These are phyloP conservation scores for Dryomyza anilis DNA, from an alignment of 2,888 invertebrate species.

Conservation along the genomic window DNA sequence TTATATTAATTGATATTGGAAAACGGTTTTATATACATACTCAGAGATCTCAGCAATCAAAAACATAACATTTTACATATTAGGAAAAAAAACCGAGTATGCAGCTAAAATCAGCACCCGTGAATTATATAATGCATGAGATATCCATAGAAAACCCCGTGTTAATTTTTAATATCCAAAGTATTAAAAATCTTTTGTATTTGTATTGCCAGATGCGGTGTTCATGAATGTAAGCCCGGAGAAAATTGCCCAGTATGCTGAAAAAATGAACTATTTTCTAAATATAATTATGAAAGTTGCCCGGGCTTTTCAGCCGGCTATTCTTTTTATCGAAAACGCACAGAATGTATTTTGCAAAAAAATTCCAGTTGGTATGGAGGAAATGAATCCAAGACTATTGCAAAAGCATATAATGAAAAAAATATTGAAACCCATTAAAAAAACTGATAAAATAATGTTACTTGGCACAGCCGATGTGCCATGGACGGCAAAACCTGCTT, in stretches of 20 bases:
- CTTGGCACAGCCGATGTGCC: slow-evolving; percentile 65
- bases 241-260: slow-evolving; percentile 66
- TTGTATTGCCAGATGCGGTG: slow-evolving; percentile 61
- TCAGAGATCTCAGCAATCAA: too few relatives aligned
- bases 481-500: slow-evolving; percentile 60
- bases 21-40: too few relatives aligned
- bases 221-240: slow-evolving; percentile 71
- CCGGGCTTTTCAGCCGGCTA: slow-evolving; percentile 67
- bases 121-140: too few relatives aligned
- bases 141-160: too few relatives aligned
- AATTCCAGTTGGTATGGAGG: slow-evolving; percentile 54
- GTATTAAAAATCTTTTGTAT: too few relatives aligned
- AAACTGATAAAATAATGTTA: slow-evolving; percentile 64
- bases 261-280: slow-evolving; percentile 68
- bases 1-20: too few relatives aligned
- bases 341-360: slow-evolving; percentile 66
- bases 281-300: slow-evolving; percentile 69
- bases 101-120: too few relatives aligned
- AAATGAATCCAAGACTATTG: slow-evolving; percentile 63
- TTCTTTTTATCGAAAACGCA: slow-evolving; percentile 66
- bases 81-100: too few relatives aligned
- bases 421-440: slow-evolving; percentile 64
- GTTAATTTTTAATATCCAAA: too few relatives aligned
- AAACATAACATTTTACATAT: too few relatives aligned
- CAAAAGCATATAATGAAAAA: slow-evolving; percentile 63